Base-by-base conservation (phyloP, 2,888 invertebrate genomes). In the Agrotis ipsilon region DNA sequence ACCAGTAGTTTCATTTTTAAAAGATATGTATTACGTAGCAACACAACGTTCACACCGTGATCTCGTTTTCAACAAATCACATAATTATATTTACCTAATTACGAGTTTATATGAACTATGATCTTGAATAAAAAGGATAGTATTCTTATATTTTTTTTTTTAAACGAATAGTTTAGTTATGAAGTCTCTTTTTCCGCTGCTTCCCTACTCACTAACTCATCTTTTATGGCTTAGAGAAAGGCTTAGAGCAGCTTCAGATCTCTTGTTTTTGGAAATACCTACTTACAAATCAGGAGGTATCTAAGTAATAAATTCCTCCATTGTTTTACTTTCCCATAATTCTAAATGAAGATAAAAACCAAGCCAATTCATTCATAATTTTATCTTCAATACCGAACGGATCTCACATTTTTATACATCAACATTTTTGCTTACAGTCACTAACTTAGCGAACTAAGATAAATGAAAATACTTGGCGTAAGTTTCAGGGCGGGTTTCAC, bases 401-500 rank as follows among this genome's bases (percentile, higher is more conserved):
- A 60, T 67, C 48, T 63, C 52, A 70, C 78, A 65, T 77, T 82
- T 74, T 45, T 43, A 32, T 66, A 39, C 52, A 58, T 55, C 16
- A 52, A 82, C 48, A 74, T 76, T 79, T 83, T 75, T 75, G 62
- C 61, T 59, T 74, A 70, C 77, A 58, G 52, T 66, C 66, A 21
- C 48, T 64, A 74, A 82, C 67, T 78, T 74, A 74, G 63, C 74
- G 68, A 73, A 85, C 81, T 75, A 83, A 85, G 85, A 83, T 80
- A 83, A 85, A 84, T 85, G 84, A 83, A 85, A 85, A 85, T 85
- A 81, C 81, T 85, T 85, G 66, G 57, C 64, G 76, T 83, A 83
- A 88, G 82, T 88, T 88, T 79, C 74, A 60, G 75, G 78, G 75
- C 68, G 78, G 80, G 72, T 68, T 75, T 80, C 81, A 82, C 82